Evolutionary conservation across 2,797 vertebrate genomes (phyloP).

Genomic region (Chiroxiphia lanceolata): DNA sequence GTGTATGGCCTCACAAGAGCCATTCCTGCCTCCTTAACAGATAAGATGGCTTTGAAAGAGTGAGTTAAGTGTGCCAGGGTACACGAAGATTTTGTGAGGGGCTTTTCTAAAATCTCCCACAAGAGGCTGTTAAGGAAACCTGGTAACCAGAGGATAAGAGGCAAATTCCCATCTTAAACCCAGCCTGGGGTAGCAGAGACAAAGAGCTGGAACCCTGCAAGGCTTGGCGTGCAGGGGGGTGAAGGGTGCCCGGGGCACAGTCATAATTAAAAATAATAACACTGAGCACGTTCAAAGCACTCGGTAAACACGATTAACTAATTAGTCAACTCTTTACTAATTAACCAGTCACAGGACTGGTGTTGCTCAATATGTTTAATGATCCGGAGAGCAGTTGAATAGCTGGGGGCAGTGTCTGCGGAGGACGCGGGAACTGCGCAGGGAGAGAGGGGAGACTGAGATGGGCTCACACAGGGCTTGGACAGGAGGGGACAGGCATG

Average conservation of each 20-base stretch:
- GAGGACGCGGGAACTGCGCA: background rate
- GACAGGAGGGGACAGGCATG: background rate
- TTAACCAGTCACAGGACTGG: slow-evolving; percentile 60
- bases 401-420: background rate
- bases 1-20: background rate
- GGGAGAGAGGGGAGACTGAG: background rate
- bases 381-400: slow-evolving; percentile 55
- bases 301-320: slow-evolving; percentile 62
- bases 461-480: background rate
- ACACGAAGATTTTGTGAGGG: background rate
- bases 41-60: background rate
- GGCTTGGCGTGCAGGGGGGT: background rate
- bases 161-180: background rate
- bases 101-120: background rate
- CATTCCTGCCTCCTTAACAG: background rate
- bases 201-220: background rate
- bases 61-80: background rate
- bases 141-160: background rate
- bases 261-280: slow-evolving; percentile 53
- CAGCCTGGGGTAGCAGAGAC: background rate
- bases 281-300: slow-evolving; percentile 44
- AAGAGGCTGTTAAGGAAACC: background rate
- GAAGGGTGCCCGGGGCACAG: background rate
- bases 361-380: slow-evolving; percentile 61
- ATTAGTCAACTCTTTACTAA: slow-evolving; percentile 67